phyloP scores from a whole-genome alignment of 1,140 invertebrate species.

The Lepidostoma basale region DNA sequence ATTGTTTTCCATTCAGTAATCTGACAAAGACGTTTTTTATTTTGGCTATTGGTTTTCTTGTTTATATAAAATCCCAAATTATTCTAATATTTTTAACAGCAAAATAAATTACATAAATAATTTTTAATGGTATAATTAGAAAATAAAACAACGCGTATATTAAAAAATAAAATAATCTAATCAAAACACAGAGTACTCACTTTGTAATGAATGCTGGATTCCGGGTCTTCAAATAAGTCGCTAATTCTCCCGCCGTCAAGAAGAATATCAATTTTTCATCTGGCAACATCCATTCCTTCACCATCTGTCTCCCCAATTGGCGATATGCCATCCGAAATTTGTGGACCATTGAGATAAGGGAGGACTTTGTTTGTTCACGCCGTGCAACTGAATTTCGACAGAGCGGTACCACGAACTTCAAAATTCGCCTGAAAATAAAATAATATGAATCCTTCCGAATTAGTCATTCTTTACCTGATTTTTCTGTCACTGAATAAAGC shows the following conservation, averaged over 20 bases:
- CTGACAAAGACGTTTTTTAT: not conserved
- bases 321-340: slow-evolving; percentile 67
- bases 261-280: slow-evolving; percentile 71
- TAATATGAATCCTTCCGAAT: too few relatives aligned
- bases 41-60: not conserved
- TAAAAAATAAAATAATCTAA: slow-evolving; percentile 35
- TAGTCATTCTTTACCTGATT: too few relatives aligned
- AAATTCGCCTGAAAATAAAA: slow-evolving; percentile 24
- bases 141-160: not conserved
- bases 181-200: slow-evolving; percentile 54
- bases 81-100: not conserved
- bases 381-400: slow-evolving; percentile 65
- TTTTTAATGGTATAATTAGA: not conserved
- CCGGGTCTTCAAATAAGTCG: slow-evolving; percentile 60
- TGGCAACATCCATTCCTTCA: slow-evolving; percentile 68
- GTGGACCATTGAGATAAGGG: slow-evolving; percentile 65
- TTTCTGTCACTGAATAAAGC: too few relatives aligned
- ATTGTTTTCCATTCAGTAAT: too few relatives aligned
- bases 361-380: slow-evolving; percentile 73
- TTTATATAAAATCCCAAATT: not conserved
- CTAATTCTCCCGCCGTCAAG: slow-evolving; percentile 71
- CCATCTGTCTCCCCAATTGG: slow-evolving; percentile 65
- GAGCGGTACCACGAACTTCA: slow-evolving; percentile 42
- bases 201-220: slow-evolving; percentile 68
- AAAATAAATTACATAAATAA: not conserved